These are phyloP conservation scores for Plusia festucae DNA, from an alignment of 2,888 invertebrate genomes.

Conservation along the genomic window DNA sequence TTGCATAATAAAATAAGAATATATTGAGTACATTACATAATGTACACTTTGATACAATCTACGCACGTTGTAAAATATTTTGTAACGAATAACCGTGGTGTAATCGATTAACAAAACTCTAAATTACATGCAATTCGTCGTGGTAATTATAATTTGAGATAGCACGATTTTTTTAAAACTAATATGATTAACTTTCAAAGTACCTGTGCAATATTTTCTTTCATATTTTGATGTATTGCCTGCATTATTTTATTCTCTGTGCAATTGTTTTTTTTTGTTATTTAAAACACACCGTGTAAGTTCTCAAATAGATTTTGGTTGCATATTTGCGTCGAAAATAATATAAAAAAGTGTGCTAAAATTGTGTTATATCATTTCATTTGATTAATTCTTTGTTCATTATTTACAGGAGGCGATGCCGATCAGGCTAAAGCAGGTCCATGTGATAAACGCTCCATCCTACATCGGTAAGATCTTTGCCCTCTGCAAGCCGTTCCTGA, in stretches of 20 bases:
- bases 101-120: constrained; percentile 4
- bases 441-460: constrained; percentile 91
- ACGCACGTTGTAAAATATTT: not conserved
- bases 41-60: constrained; percentile 1
- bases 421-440: constrained; percentile 91
- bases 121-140: not conserved
- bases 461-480: constrained; percentile 91
- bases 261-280: not conserved
- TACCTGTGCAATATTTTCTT: not conserved
- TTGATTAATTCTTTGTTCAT: not conserved
- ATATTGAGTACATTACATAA: not conserved
- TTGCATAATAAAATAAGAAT: not conserved
- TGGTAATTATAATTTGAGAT: not conserved
- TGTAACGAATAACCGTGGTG: not conserved
- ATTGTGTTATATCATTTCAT: not conserved
- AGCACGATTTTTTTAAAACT: constrained; percentile 1
- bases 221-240: not conserved
- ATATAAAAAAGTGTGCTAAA: no score
- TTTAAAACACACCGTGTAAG: not conserved
- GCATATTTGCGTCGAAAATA: no score
- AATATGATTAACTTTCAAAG: not conserved
- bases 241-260: not conserved
- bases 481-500: constrained; percentile 91
- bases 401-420: constrained; percentile 92
- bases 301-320: not conserved